phyloP scores from a whole-genome alignment of 2,888 invertebrate species.

The Anagyrus pseudococci region DNA sequence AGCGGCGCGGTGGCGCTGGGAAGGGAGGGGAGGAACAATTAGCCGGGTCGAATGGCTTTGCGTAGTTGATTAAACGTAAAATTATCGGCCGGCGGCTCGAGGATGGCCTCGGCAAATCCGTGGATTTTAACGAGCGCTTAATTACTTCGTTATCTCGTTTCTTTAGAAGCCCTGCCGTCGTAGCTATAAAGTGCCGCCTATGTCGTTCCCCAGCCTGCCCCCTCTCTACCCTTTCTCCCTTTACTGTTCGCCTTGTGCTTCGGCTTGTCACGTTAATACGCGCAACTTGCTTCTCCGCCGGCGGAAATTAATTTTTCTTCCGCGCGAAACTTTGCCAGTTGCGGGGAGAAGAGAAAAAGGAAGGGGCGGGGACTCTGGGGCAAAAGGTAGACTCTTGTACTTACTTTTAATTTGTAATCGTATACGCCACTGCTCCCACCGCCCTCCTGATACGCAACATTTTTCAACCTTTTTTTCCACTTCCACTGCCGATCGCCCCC shows the following conservation, averaged over 20 bases:
- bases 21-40: slow-evolving; percentile 36
- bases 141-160: slow-evolving; percentile 46
- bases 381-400: too few species aligned
- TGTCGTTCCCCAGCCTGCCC: not conserved
- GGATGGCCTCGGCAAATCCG: not conserved
- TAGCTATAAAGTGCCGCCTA: not conserved
- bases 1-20: not conserved
- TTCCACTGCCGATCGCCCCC: too few species aligned
- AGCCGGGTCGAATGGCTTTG: slow-evolving; percentile 41
- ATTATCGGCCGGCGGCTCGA: slow-evolving; percentile 34
- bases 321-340: not conserved
- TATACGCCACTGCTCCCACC: too few species aligned
- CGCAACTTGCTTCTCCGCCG: slow-evolving; percentile 19
- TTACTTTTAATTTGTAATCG: too few species aligned
- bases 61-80: slow-evolving; percentile 46
- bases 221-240: too few species aligned
- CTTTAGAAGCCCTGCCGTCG: slow-evolving; percentile 23
- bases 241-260: too few species aligned
- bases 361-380: too few species aligned
- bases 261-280: slow-evolving; percentile 21
- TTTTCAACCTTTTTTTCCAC: too few species aligned
- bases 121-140: slow-evolving; percentile 42
- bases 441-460: too few species aligned
- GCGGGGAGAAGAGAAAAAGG: not conserved
- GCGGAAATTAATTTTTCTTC: slow-evolving; percentile 38